Percentiles rank a stretch among this genome's conserved stretches.
Conservation (phyloP, 2,797 vertebrate species). For the Apogon hyalosoma region DNA sequence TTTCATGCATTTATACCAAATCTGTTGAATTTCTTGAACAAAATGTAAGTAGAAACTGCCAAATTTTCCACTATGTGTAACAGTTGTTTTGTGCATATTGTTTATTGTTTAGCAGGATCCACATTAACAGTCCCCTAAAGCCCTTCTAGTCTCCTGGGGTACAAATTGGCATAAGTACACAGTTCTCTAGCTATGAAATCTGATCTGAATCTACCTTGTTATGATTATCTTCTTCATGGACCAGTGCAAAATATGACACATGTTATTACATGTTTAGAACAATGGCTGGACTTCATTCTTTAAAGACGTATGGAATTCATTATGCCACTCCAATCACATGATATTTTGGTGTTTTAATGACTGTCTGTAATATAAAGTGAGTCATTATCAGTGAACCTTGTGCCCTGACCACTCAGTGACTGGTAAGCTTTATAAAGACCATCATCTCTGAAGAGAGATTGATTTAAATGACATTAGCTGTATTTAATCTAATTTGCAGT, state of each 20-base stretch:
- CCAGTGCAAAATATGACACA: constrained; percentile 12
- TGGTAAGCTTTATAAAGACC: constrained; percentile 34
- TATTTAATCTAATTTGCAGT: constrained; percentile 83
- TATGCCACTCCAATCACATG: constrained; percentile 26
- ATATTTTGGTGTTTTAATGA: constrained; percentile 51
- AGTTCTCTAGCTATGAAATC: too few relatives aligned
- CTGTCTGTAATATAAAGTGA: constrained; percentile 31
- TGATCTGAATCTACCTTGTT: too few relatives aligned
- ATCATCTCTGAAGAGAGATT: constrained; percentile 45
- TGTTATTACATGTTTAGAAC: constrained; percentile 38
- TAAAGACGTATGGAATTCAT: constrained; percentile 26
- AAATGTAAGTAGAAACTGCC: too few relatives aligned
- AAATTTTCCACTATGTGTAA: not conserved
- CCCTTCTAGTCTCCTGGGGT: too few relatives aligned
- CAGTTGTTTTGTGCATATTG: too few relatives aligned
- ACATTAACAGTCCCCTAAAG: too few relatives aligned
- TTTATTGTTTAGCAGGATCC: too few relatives aligned
- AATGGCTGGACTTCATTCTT: constrained; percentile 9
- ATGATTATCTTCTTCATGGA: not conserved
- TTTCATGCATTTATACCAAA: not conserved
- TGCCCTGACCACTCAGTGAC: constrained; percentile 48
- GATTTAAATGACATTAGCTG: constrained; percentile 73
- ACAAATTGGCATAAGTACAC: too few relatives aligned
- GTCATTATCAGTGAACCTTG: constrained; percentile 32
- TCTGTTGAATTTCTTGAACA: not conserved